A percentile compares a stretch with the other conserved stretches of the same genome.
phyloP scores from a whole-genome alignment of 2,113 vertebrate species.

The Himantopus leucocephalus region DNA sequence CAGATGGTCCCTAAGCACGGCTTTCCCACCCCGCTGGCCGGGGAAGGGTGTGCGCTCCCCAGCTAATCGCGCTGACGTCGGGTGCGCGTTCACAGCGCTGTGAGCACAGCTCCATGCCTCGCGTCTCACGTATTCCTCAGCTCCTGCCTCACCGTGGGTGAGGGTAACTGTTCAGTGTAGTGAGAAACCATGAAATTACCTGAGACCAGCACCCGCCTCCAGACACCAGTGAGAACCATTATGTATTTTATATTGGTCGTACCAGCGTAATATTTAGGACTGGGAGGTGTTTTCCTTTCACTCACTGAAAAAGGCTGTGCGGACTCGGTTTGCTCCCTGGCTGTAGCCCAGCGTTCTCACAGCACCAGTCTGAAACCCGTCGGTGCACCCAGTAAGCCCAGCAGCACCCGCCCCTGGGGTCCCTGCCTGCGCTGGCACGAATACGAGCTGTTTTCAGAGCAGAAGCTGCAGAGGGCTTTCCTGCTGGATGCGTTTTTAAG shows the following conservation, averaged over 20 bases:
- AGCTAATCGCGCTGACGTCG: neutral
- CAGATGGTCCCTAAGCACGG: neutral
- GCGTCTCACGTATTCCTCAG: fast-evolving
- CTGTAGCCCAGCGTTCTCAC: fast-evolving
- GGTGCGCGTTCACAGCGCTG: neutral
- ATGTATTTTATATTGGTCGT: neutral
- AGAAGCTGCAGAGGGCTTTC: neutral
- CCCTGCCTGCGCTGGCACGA: neutral
- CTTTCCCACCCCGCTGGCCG: neutral
- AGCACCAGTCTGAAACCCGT: too few species aligned
- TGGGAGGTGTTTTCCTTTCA: neutral
- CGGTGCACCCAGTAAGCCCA: fast-evolving
- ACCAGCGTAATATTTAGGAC: too few species aligned
- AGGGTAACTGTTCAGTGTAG: too few species aligned
- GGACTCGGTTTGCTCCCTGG: neutral
- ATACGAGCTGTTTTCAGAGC: fast-evolving
- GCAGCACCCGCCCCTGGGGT: fast-evolving
- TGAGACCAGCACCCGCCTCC: neutral
- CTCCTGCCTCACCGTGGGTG: neutral
- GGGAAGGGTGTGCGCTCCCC: neutral
- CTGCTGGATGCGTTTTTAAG: neutral
- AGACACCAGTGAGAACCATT: neutral
- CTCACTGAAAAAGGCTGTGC: neutral
- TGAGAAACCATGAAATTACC: fast-evolving
- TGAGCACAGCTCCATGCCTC: neutral